Evolutionary conservation across 2,888 invertebrate species (phyloP).

Genomic region (Dasysyrphus tricinctus): DNA sequence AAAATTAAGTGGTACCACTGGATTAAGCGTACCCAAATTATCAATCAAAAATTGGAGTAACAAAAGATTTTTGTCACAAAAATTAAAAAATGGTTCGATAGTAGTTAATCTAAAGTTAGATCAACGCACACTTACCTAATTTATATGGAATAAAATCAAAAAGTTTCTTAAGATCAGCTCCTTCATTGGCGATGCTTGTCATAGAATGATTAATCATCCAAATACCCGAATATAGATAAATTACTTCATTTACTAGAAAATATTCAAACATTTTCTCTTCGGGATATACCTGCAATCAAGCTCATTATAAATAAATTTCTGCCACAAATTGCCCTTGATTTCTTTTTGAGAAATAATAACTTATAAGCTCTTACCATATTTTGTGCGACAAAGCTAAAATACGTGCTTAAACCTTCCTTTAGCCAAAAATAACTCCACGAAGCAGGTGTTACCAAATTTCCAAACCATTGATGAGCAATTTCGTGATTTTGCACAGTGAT

Average conservation of each 20-base stretch:
- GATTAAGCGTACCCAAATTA: too few relatives aligned
- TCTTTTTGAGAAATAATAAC: not conserved
- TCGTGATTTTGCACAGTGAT: conserved; percentile 85
- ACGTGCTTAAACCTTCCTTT: conserved; percentile 89
- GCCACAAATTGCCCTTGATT: too few relatives aligned
- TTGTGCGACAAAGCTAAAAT: conserved; percentile 80
- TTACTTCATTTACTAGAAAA: not conserved
- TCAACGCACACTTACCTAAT: not conserved
- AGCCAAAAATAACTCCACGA: conserved; percentile 91
- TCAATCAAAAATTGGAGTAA: too few relatives aligned
- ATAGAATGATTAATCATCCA: not conserved
- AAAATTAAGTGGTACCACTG: too few relatives aligned
- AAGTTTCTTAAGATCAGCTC: not conserved
- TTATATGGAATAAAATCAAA: not conserved
- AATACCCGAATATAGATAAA: not conserved
- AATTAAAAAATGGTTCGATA: too few relatives aligned
- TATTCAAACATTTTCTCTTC: not conserved
- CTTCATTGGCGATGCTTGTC: not conserved
- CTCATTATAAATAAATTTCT: not conserved
- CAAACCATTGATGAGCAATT: conserved; percentile 91
- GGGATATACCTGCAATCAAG: conserved; percentile 83
- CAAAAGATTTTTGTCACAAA: too few relatives aligned
- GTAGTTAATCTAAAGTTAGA: too few relatives aligned
- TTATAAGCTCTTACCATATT: conserved; percentile 78
- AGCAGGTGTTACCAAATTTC: conserved; percentile 88